These are phyloP conservation scores for Eristalis tenax DNA, from an alignment of 2,888 invertebrate genomes.

Conservation along the genomic window DNA sequence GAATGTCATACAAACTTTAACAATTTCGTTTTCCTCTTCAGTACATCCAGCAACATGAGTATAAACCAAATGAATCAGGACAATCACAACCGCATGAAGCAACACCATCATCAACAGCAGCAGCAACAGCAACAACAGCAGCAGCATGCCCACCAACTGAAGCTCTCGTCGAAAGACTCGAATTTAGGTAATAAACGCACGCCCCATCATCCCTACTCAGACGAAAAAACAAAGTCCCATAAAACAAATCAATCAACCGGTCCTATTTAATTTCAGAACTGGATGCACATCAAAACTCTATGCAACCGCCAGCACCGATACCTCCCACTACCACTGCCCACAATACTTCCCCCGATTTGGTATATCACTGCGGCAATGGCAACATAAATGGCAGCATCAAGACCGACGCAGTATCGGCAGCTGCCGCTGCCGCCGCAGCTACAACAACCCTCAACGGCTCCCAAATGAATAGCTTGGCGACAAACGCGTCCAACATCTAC, in stretches of 20 bases:
- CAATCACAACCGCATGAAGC: slow-evolving; percentile 79
- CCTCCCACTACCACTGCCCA: slow-evolving; percentile 74
- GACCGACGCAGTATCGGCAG: slow-evolving; percentile 58
- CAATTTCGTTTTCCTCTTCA: slow-evolving; percentile 44
- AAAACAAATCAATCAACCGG: slow-evolving; percentile 60
- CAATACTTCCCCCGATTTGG: slow-evolving; percentile 79
- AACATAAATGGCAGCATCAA: slow-evolving; percentile 48
- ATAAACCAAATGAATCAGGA: slow-evolving; percentile 80
- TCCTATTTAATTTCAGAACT: slow-evolving; percentile 72
- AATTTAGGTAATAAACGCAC: slow-evolving; percentile 72
- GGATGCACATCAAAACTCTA: slow-evolving; percentile 75
- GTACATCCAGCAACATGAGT: slow-evolving; percentile 75
- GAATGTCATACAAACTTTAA: background rate
- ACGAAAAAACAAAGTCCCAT: background rate
- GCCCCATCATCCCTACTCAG: background rate
- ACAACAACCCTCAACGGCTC: slow-evolving; percentile 65
- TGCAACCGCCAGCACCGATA: slow-evolving; percentile 52
- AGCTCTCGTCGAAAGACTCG: slow-evolving; percentile 73
- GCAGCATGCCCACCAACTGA: slow-evolving; percentile 72
- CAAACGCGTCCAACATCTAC: slow-evolving; percentile 77
- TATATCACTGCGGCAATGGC: slow-evolving; percentile 61
- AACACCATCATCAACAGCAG: slow-evolving; percentile 73
- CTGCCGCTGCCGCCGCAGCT: slow-evolving; percentile 38
- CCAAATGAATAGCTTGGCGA: slow-evolving; percentile 71
- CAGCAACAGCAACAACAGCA: slow-evolving; percentile 66